phyloP scores from a whole-genome alignment of 2,888 invertebrate genomes.

The Margaritifera margaritifera region DNA sequence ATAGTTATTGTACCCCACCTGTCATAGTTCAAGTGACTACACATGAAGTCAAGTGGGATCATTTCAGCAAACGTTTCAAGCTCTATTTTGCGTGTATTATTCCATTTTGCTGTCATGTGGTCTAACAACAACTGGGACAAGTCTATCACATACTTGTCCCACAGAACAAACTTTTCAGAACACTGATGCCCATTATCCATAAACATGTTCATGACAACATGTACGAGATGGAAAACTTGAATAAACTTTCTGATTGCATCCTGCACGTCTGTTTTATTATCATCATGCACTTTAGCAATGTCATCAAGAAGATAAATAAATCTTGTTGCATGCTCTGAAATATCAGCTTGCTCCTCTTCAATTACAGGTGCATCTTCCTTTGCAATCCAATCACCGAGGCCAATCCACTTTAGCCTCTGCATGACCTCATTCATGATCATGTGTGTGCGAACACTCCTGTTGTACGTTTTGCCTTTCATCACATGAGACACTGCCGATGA shows the following conservation, averaged over 20 bases:
- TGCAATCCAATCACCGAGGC: conserved; percentile 2
- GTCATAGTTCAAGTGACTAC: conserved; percentile 12
- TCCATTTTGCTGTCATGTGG: conserved; percentile 9
- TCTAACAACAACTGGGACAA: conserved; percentile 7
- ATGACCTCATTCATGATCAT: conserved; percentile 14
- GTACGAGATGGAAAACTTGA: background rate
- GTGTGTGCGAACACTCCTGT: conserved; percentile 16
- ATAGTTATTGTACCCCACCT: conserved; percentile 13
- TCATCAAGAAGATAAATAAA: background rate
- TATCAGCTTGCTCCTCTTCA: background rate
- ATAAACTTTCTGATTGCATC: background rate
- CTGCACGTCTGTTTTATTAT: background rate
- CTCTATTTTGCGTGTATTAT: conserved; percentile 8
- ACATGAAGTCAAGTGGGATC: conserved; percentile 6
- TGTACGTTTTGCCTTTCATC: conserved; percentile 17
- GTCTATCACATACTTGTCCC: conserved; percentile 8
- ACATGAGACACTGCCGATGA: conserved; percentile 9
- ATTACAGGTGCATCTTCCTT: background rate
- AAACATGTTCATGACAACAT: background rate
- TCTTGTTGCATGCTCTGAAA: background rate
- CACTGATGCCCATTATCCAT: background rate
- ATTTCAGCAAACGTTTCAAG: conserved; percentile 17
- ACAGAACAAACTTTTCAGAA: conserved; percentile 4
- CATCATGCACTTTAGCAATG: background rate
- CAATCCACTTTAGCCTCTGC: conserved; percentile 3